A percentile compares a stretch with the other conserved stretches of the same genome.
Conservation (phyloP, 2,797 vertebrate genomes). For the Rhabdomys pumilio region DNA sequence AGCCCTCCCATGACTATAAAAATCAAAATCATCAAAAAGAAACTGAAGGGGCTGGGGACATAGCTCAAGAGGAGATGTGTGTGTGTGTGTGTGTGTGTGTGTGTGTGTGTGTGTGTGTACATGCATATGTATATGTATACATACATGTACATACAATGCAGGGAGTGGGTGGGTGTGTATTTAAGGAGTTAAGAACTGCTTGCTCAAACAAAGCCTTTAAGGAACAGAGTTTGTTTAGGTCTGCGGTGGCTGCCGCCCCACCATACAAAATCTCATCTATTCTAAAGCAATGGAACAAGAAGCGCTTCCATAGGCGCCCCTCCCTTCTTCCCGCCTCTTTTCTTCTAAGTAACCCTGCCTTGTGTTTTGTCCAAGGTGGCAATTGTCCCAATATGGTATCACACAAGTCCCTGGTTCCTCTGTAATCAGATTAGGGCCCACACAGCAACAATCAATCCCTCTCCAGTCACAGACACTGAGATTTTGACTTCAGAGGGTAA, state of each 20-base stretch:
- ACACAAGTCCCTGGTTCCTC: background rate
- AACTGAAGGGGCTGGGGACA: background rate
- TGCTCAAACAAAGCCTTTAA: background rate
- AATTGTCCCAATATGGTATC: background rate
- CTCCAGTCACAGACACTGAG: background rate
- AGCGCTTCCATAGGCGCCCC: too few relatives aligned
- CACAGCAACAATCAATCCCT: background rate
- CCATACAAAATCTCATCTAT: background rate
- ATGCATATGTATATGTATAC: background rate
- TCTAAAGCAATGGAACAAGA: background rate
- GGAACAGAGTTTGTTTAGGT: background rate
- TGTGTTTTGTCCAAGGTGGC: background rate
- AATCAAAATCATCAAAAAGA: constrained; percentile 24
- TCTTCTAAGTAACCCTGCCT: background rate
- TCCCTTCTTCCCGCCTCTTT: background rate
- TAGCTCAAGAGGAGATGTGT: background rate
- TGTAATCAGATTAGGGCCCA: background rate
- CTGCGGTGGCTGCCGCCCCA: background rate
- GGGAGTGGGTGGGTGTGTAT: too few relatives aligned
- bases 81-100: background rate
- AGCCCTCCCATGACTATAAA: background rate
- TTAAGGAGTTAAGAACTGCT: background rate
- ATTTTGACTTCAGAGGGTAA: background rate
- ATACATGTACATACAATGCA: background rate
- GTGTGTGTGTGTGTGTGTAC: background rate